These are phyloP conservation scores for Hydra vulgaris DNA, from an alignment of 30 jellyfish, hydroid and myxozoan species.

Conservation along the genomic window DNA sequence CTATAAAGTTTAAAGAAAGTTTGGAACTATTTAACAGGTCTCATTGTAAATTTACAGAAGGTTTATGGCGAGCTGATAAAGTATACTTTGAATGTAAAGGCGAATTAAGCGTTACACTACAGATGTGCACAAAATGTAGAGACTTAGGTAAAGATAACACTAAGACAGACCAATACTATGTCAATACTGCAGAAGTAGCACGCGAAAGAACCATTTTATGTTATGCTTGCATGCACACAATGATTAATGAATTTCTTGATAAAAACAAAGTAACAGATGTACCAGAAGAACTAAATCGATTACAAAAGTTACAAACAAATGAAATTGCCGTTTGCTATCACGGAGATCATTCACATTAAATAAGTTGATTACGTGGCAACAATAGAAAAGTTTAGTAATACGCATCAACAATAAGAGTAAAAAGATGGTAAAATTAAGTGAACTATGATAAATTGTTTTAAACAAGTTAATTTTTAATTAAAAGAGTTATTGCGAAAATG, in stretches of 20 bases:
- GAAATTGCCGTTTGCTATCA: not conserved
- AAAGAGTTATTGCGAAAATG: too few relatives aligned
- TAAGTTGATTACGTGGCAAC: too few relatives aligned
- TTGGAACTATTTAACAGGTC: conserved; percentile 18
- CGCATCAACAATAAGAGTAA: too few relatives aligned
- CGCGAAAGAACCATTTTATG: conserved; percentile 22
- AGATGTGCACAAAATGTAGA: conserved; percentile 28
- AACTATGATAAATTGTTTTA: too few relatives aligned
- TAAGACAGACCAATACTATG: conserved; percentile 18
- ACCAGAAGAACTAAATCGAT: not conserved
- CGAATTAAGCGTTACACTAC: conserved; percentile 16
- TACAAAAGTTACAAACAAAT: not conserved
- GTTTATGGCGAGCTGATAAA: not conserved
- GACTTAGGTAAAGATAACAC: conserved; percentile 18
- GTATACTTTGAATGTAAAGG: conserved; percentile 26
- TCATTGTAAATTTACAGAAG: not conserved
- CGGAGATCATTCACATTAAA: too few relatives aligned
- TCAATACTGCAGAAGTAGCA: conserved; percentile 2
- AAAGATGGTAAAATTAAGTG: too few relatives aligned
- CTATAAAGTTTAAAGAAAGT: not conserved
- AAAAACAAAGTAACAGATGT: not conserved
- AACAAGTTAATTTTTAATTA: too few relatives aligned
- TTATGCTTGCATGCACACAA: conserved; percentile 24
- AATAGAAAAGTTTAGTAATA: too few relatives aligned
- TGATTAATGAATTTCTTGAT: not conserved